A percentile compares a stretch with the other conserved stretches of the same genome.
Evolutionary conservation across 2,797 vertebrate genomes (phyloP).

Genomic region (Myripristis jacobus): DNA sequence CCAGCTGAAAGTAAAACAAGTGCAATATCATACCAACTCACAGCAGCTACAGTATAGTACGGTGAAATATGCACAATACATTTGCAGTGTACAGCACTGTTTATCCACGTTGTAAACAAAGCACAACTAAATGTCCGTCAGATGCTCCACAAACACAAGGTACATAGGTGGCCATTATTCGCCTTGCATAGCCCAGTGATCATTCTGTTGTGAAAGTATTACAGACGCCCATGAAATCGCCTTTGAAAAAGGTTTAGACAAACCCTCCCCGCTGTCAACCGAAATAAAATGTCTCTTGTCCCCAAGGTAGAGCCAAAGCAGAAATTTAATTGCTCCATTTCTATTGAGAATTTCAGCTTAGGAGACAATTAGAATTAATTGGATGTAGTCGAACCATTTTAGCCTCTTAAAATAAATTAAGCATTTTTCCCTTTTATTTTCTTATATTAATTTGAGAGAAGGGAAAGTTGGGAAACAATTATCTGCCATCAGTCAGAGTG

Average conservation of each 20-base stretch:
- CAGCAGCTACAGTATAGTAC: conserved; percentile 63
- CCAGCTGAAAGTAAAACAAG: not conserved
- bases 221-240: conserved; percentile 71
- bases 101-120: conserved; percentile 71
- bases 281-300: conserved; percentile 75
- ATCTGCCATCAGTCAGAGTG: conserved; percentile 52
- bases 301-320: conserved; percentile 78
- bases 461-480: conserved; percentile 62
- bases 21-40: conserved; percentile 51
- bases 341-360: conserved; percentile 83
- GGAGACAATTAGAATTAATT: conserved; percentile 84
- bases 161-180: conserved; percentile 70
- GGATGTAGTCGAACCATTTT: conserved; percentile 77
- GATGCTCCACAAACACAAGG: conserved; percentile 59
- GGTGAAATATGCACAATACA: conserved; percentile 71
- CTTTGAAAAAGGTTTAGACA: conserved; percentile 70
- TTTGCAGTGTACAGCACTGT: conserved; percentile 64
- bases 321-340: conserved; percentile 84
- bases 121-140: conserved; percentile 64
- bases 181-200: conserved; percentile 83
- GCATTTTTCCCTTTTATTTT: conserved; percentile 72
- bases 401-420: conserved; percentile 79
- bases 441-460: conserved; percentile 63
- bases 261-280: conserved; percentile 65
- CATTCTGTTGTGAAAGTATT: conserved; percentile 72